Conservation (phyloP, 2,888 invertebrate genomes). For the Odontocerum albicorne region DNA sequence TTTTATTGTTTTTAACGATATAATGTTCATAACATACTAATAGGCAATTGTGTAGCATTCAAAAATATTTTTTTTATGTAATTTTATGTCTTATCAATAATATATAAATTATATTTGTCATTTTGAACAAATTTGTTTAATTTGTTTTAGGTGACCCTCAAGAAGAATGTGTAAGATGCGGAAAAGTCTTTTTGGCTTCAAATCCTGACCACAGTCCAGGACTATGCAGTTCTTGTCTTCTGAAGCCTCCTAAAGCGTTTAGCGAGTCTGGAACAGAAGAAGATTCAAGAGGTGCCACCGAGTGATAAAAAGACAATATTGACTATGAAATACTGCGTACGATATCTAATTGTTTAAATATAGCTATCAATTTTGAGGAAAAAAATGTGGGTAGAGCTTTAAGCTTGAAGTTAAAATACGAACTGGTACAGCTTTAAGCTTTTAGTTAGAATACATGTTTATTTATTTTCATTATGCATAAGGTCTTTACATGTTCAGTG, state of each 20-base stretch:
- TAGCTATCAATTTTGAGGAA: neutral
- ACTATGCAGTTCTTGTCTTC: slow-evolving; percentile 44
- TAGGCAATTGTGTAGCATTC: no score
- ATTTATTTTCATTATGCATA: no score
- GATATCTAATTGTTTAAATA: neutral
- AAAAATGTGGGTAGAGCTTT: no score
- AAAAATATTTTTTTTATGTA: no score
- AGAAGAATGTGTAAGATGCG: slow-evolving; percentile 61
- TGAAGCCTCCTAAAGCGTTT: slow-evolving; percentile 32
- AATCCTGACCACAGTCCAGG: slow-evolving; percentile 44
- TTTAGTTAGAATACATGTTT: no score
- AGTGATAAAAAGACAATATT: slow-evolving; percentile 18
- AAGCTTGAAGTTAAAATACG: no score
- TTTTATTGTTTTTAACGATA: no score
- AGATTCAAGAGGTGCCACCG: slow-evolving; percentile 40
- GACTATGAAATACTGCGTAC: neutral
- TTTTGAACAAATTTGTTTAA: slow-evolving; percentile 6
- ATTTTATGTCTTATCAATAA: no score
- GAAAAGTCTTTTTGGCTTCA: slow-evolving; percentile 55
- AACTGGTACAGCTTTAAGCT: no score
- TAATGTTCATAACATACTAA: no score
- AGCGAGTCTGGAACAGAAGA: slow-evolving; percentile 44
- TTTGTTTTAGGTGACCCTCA: slow-evolving; percentile 57
- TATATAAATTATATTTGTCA: no score
- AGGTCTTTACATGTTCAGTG: no score